Base-by-base conservation (phyloP, 2,113 vertebrate species). In the Cairina moschata region DNA sequence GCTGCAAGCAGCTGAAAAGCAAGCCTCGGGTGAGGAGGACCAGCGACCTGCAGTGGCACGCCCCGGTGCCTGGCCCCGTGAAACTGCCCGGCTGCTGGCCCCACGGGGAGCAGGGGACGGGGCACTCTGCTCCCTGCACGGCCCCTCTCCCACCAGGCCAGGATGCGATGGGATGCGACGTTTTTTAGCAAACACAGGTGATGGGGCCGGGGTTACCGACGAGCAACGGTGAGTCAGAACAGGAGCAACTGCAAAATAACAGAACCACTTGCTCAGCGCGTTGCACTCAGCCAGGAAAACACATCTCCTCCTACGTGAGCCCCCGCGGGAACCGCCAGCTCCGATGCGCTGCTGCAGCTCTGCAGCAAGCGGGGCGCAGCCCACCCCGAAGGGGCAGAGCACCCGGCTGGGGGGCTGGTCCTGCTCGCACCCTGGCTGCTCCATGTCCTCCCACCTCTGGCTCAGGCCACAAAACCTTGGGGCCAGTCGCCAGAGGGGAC, bases 281-380 rank as follows among this genome's bases (percentile, higher is more conserved):
- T 72, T 38, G 26, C 8, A 1, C 42, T 63, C 7, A 13, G 42
- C 15, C 58, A 58, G 83, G 83, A 65, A 82, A 82, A 42, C 50
- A 52, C 26, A 0, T 38, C 58, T 36, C 62, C 74, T 83, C 60
- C 82, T 23, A 5, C 16, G 4, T 7, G 1, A 79, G 29, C 36
- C 54, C 55, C 60, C 17, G 56, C 55, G 46, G 44, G 54, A 76
- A 29, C 63, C 29, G 0, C 29, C 42, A 3, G 10, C 23, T 11
- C 25, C 6, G 0, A 5, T 6, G 21, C 6, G 1, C 54, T 10
- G 26, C 68, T 12, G 1, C 10, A 1, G 1, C 63, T 56, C 55
- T 5, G 3, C 6, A 1, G 38, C 26, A 13, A 44, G 46, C 0
- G 2, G 8, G 29, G 52, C 9, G 7, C 44, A n/a, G 59, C 82